Base-by-base conservation (phyloP, 1,140 invertebrate species). In the Zelostemma sp. region DNA sequence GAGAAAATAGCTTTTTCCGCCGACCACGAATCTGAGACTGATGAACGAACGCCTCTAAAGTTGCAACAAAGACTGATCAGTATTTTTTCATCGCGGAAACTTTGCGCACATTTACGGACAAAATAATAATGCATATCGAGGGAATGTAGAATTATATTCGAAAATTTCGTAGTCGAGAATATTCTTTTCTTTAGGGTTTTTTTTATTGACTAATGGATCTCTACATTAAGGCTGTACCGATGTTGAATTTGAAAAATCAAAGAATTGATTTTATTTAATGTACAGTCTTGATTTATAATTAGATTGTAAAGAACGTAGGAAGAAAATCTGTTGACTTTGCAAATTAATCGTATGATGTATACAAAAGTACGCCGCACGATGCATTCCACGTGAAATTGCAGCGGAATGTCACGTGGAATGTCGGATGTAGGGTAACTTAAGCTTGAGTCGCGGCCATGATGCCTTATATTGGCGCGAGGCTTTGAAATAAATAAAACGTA, bases 121-220 rank as follows among this genome's bases (percentile, higher is more conserved):
- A 67, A 55, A 45, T 25, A n/a, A 67, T 60, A 16, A 62, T 61
- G 65, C 65, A 68, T 68, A 68, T 68, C 65, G 53, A 33, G 61
- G 28, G 15, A 12, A 31, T 46, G 1, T 14, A 45, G 33, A 35
- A 49, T 25, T 4, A 25, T 25, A 25, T 25, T 25, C 21, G 8
- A 25, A 25, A 8, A 8, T 25, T 14, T 38, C 12, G n/a, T n/a
- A 31, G 28, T 31, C 11, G 28, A 31, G 28, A 11, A 31, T 11
- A 31, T 31, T 31, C 11, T 31, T 31, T n/a, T n/a, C n/a, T n/a
- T n/a, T n/a, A n/a, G n/a, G n/a, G n/a, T n/a, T n/a, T n/a, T n/a
- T n/a, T n/a, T n/a, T n/a, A n/a, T n/a, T n/a, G n/a, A n/a, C n/a
- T n/a, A n/a, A n/a, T n/a, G n/a, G n/a, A n/a, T n/a, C n/a, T n/a